Evolutionary conservation across 2,797 vertebrate genomes (phyloP).

Genomic region (Sebastes melanostomus): DNA sequence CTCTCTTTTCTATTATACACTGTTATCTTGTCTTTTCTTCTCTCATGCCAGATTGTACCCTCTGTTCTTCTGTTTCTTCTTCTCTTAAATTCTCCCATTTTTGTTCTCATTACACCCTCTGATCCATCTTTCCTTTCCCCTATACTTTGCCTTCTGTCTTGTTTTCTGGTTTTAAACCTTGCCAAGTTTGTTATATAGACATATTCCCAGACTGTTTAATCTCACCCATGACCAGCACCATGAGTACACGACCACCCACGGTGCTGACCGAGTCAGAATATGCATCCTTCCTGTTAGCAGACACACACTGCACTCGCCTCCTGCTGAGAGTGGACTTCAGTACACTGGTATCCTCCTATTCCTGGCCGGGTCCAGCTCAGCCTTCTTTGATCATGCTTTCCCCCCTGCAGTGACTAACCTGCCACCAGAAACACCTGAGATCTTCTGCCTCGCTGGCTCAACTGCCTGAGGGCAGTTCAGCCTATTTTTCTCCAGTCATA

Average conservation of each 20-base stretch:
- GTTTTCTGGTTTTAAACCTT: neutral
- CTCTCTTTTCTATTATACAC: neutral
- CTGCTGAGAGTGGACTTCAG: conserved; percentile 18
- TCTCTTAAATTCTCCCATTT: neutral
- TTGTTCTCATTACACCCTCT: conserved; percentile 2
- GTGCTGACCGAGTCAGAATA: conserved; percentile 8
- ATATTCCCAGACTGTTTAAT: neutral
- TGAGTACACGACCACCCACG: neutral
- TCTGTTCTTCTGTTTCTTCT: neutral
- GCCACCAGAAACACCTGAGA: conserved; percentile 1
- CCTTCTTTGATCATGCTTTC: conserved; percentile 24
- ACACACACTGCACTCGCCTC: conserved; percentile 2
- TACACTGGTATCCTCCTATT: conserved; percentile 4
- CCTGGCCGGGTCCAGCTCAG: neutral
- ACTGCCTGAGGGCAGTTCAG: neutral
- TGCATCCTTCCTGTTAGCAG: conserved; percentile 6
- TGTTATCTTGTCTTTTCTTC: neutral
- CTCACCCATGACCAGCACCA: neutral
- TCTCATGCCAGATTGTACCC: neutral
- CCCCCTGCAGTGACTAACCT: conserved; percentile 18
- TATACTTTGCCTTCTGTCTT: neutral
- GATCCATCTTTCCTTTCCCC: neutral
- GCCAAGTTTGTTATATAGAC: neutral
- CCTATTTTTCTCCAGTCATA: neutral
- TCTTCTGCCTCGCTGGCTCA: neutral